A percentile compares a stretch with the other conserved stretches of the same genome.
phyloP scores from a whole-genome alignment of 2,888 invertebrate species.

The Sthenelais limicola region DNA sequence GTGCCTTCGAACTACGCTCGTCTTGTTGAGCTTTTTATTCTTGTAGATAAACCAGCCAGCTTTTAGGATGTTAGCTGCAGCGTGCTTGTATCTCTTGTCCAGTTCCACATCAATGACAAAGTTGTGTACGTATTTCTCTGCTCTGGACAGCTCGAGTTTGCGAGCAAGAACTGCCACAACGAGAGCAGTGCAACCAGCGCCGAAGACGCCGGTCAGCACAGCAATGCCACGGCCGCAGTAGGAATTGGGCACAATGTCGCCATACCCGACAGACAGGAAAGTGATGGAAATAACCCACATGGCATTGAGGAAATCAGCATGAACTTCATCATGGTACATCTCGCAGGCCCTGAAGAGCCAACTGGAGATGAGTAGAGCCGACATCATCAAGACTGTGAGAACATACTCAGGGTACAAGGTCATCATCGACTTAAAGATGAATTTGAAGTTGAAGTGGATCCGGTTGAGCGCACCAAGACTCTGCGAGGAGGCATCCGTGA shows the following conservation, averaged over 20 bases:
- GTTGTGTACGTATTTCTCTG: constrained; percentile 71
- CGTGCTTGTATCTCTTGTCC: constrained; percentile 64
- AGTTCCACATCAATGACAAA: constrained; percentile 71
- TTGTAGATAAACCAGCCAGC: constrained; percentile 68
- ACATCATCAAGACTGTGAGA: constrained; percentile 64
- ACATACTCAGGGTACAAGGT: constrained; percentile 69
- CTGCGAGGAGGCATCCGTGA: constrained; percentile 71
- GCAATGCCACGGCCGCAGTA: constrained; percentile 71
- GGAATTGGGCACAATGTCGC: constrained; percentile 70
- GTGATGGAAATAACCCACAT: constrained; percentile 72
- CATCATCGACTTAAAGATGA: constrained; percentile 72
- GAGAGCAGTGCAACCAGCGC: constrained; percentile 70
- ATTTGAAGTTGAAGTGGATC: constrained; percentile 93
- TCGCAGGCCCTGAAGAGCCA: constrained; percentile 71
- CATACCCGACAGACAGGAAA: constrained; percentile 71
- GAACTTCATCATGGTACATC: constrained; percentile 59
- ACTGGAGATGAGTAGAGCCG: constrained; percentile 64
- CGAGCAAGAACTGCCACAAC: constrained; percentile 70
- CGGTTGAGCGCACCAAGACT: constrained; percentile 83
- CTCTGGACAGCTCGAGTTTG: constrained; percentile 68
- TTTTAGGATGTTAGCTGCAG: constrained; percentile 68
- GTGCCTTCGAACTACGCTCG: constrained; percentile 52
- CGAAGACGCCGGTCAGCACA: constrained; percentile 70
- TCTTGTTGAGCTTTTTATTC: constrained; percentile 49
- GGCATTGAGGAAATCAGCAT: constrained; percentile 67